Conservation (phyloP, 2,888 invertebrate genomes). For the Philonicus albiceps region DNA sequence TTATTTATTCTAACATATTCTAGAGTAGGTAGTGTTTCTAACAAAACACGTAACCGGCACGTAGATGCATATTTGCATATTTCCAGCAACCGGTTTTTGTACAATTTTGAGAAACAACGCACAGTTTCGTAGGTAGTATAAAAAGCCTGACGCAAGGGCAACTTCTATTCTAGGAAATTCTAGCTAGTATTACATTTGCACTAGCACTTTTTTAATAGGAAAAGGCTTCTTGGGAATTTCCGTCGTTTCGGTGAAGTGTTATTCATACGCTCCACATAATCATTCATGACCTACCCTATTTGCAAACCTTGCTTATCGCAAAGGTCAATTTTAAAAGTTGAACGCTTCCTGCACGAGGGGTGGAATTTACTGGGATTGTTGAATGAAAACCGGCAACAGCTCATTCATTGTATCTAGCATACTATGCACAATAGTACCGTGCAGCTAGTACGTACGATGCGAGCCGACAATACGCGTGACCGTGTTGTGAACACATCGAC, state of each 20-base stretch:
- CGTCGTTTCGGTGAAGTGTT: background rate
- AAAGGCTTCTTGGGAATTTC: background rate
- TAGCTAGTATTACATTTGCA: no score
- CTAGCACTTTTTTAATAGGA: background rate
- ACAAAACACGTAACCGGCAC: background rate
- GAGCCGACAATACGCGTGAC: conserved; percentile 27
- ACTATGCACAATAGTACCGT: conserved; percentile 28
- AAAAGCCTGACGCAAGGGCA: background rate
- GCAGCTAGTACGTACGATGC: conserved; percentile 42
- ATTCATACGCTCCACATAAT: conserved; percentile 2
- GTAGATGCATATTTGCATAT: background rate
- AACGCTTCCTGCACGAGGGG: background rate
- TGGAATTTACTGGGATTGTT: background rate
- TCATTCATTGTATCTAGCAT: conserved; percentile 40
- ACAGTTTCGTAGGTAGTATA: background rate
- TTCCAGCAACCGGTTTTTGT: background rate
- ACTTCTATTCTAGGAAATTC: background rate
- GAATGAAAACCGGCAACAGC: conserved; percentile 47
- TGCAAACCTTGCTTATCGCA: background rate
- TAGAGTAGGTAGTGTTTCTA: background rate
- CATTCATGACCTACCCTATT: conserved; percentile 31
- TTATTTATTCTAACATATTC: no score
- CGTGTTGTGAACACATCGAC: conserved; percentile 3
- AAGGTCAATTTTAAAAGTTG: conserved; percentile 41
- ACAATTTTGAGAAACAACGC: background rate